Evolutionary conservation across 2,888 invertebrate species (phyloP).

Genomic region (Harpagoxenus sublaevis): DNA sequence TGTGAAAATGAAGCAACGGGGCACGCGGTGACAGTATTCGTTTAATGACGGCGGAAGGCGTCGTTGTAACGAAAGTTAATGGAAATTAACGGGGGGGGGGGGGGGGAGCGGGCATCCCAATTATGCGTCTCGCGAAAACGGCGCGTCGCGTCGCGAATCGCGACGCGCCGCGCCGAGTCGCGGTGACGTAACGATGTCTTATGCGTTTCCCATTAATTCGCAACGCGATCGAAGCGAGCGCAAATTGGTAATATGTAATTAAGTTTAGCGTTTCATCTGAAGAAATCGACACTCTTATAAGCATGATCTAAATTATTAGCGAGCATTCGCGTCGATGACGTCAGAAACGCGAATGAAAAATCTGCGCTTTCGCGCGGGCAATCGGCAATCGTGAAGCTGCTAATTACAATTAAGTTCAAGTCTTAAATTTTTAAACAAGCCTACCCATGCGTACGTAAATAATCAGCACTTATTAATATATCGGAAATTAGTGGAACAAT

Average conservation of each 20-base stretch:
- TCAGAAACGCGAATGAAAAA: neutral
- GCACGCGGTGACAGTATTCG: neutral
- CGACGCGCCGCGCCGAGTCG: neutral
- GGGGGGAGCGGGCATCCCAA: slow-evolving; percentile 9
- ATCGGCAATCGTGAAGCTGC: neutral
- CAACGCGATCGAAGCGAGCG: slow-evolving; percentile 13
- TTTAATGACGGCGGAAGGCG: slow-evolving; percentile 33
- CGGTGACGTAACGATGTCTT: slow-evolving; percentile 24
- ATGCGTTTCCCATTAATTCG: slow-evolving; percentile 26
- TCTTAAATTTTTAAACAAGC: neutral
- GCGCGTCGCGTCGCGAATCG: neutral
- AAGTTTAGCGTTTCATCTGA: slow-evolving; percentile 28
- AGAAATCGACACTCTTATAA: slow-evolving; percentile 6
- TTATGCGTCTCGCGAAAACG: slow-evolving; percentile 2
- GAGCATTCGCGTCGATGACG: neutral
- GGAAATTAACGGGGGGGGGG: neutral
- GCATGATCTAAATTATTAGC: neutral
- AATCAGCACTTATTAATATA: too few species aligned
- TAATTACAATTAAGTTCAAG: neutral
- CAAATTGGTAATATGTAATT: slow-evolving; percentile 20
- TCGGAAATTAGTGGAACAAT: neutral
- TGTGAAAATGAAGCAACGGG: slow-evolving; percentile 35
- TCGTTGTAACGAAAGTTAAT: slow-evolving; percentile 24
- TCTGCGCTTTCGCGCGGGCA: neutral
- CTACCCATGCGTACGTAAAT: too few species aligned